Conservation (phyloP, 2,797 vertebrate genomes). For the Eleutherodactylus coqui region DNA sequence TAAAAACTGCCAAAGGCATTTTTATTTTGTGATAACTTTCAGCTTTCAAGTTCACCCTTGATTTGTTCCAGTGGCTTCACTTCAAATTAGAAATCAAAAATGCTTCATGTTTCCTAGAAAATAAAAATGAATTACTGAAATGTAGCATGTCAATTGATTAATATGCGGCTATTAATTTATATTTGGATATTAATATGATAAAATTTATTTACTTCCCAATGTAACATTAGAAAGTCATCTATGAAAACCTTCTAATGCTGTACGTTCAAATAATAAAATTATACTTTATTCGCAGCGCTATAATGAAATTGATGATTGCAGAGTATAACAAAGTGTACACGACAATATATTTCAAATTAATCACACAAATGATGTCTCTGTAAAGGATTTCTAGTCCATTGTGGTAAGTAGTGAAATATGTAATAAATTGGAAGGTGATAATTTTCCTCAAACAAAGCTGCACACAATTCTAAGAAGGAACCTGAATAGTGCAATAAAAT, state of each 20-base stretch:
- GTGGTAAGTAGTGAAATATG: constrained; percentile 2
- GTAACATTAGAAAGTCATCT: constrained; percentile 42
- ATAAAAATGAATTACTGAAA: constrained; percentile 61
- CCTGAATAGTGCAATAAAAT: neutral
- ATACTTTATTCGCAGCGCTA: constrained; percentile 32
- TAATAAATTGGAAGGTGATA: constrained; percentile 16
- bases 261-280: constrained; percentile 53
- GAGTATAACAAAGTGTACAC: constrained; percentile 47
- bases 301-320: constrained; percentile 55
- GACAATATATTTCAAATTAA: constrained; percentile 55
- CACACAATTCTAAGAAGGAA: neutral
- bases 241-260: constrained; percentile 41
- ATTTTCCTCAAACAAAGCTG: constrained; percentile 4
- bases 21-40: constrained; percentile 75
- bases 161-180: constrained; percentile 56
- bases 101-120: constrained; percentile 38
- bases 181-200: constrained; percentile 57
- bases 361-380: constrained; percentile 54
- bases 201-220: constrained; percentile 45
- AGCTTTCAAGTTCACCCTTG: constrained; percentile 55
- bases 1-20: constrained; percentile 20
- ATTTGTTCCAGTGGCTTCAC: constrained; percentile 55
- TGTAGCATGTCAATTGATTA: constrained; percentile 58
- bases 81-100: constrained; percentile 51
- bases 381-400: constrained; percentile 69